These are phyloP conservation scores for Calosoma granatense DNA, from an alignment of 1,140 invertebrate species.

Conservation along the genomic window DNA sequence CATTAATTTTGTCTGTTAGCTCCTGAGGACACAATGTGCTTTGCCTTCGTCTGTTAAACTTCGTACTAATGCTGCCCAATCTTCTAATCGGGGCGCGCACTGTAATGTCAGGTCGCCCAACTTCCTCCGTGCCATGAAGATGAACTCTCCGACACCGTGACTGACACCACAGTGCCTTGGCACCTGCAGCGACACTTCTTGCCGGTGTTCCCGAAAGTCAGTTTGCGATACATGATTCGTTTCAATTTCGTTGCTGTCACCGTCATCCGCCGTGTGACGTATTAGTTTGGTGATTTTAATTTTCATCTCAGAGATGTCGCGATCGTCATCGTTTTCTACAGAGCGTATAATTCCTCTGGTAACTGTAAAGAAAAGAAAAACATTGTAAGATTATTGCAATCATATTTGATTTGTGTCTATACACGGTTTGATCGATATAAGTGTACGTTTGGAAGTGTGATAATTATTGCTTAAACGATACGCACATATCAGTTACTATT, in stretches of 20 bases:
- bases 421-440: too few relatives aligned
- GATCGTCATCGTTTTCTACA: conserved; percentile 47
- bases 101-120: conserved; percentile 57
- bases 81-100: conserved; percentile 59
- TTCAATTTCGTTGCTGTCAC: conserved; percentile 22
- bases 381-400: background rate
- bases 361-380: conserved; percentile 38
- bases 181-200: conserved; percentile 42
- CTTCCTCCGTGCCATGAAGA: conserved; percentile 64
- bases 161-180: conserved; percentile 56
- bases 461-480: too few relatives aligned
- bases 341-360: conserved; percentile 56
- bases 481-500: too few relatives aligned
- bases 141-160: conserved; percentile 62
- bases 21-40: conserved; percentile 53
- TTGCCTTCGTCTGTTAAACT: conserved; percentile 44
- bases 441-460: too few relatives aligned
- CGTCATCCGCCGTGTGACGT: conserved; percentile 39
- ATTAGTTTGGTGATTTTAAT: conserved; percentile 57
- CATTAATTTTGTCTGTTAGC: conserved; percentile 22
- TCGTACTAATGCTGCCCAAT: conserved; percentile 53
- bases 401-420: too few relatives aligned
- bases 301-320: conserved; percentile 54
- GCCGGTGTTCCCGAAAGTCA: conserved; percentile 24
- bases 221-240: conserved; percentile 25